Conservation (phyloP, 1,140 invertebrate species). For the Drosophila kurseongensis region DNA sequence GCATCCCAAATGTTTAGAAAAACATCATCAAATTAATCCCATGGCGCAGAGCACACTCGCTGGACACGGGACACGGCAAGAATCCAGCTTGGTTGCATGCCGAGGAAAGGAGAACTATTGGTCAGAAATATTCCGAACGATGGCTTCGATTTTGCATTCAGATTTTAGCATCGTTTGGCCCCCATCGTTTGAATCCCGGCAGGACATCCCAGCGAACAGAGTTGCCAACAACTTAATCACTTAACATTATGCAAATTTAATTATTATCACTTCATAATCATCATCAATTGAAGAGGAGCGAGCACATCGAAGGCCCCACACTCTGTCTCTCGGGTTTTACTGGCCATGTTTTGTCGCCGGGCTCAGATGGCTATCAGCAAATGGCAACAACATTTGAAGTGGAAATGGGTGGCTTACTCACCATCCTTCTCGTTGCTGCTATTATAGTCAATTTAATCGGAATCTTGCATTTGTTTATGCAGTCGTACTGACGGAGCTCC, state of each 20-base stretch:
- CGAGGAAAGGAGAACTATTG: slow-evolving; percentile 35
- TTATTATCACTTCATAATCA: slow-evolving; percentile 80
- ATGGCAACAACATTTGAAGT: slow-evolving; percentile 53
- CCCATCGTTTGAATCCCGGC: slow-evolving; percentile 12
- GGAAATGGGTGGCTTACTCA: slow-evolving; percentile 30
- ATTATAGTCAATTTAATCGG: slow-evolving; percentile 65
- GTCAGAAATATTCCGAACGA: slow-evolving; percentile 10
- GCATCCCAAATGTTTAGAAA: slow-evolving; percentile 66
- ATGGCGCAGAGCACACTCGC: slow-evolving; percentile 29
- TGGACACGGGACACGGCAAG: slow-evolving; percentile 31
- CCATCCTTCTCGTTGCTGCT: slow-evolving; percentile 41
- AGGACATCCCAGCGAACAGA: slow-evolving; percentile 50
- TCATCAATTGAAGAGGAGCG: slow-evolving; percentile 28
- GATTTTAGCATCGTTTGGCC: slow-evolving; percentile 10
- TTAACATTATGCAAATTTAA: slow-evolving; percentile 81
- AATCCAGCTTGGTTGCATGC: not conserved
- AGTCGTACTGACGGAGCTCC: slow-evolving; percentile 33
- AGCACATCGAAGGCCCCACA: not conserved
- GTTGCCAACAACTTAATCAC: slow-evolving; percentile 78
- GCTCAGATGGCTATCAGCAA: slow-evolving; percentile 69
- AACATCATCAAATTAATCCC: slow-evolving; percentile 76
- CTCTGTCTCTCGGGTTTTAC: slow-evolving; percentile 5
- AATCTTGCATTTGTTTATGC: slow-evolving; percentile 66
- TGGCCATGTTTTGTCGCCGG: slow-evolving; percentile 61
- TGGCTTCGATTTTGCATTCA: slow-evolving; percentile 64